Base-by-base conservation (phyloP, 2,888 invertebrate species). In the Panzeria rudis region DNA sequence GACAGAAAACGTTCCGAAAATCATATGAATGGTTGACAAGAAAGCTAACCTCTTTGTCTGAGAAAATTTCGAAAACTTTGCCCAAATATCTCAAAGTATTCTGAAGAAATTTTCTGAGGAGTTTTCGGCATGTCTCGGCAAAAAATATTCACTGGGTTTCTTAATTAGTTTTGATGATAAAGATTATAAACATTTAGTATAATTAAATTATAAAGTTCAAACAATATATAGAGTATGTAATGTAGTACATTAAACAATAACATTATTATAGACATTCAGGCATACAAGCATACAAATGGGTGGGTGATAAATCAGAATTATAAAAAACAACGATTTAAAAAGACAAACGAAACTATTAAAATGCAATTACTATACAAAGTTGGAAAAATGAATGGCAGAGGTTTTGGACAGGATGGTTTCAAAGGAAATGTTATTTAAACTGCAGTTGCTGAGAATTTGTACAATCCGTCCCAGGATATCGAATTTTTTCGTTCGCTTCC, bases 321-420 rank as follows among this genome's bases (percentile, higher is more conserved):
- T 38, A 23, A 72, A 35, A 72, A 69, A 56, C 56, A 50, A 71
- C 38, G 38, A 15, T 59, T 61, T 35, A 61, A 29, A 59, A 25
- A 78, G 7, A 29, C 47, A 76, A 64, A 64, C 38, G 56, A 82
- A 75, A 59, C 75, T 59, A 85, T 78, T 82, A 75, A 82, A 82
- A 75, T 78, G 47, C 29, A 81, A 75, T 84, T 85, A 85, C 62
- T 56, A 59, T 7, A 59, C 13, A 5, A 61, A n/a, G 56, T 68
- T 61, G 32, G 35, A 52, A 17, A 78, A 47, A 38, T 32, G 50
- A 50, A 81, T 69, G 71, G 44, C 35, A 83, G 62, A 5, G 17
- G 25, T 47, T 17, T 7, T 8, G 59, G n/a, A 72, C 17, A 64
- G 47, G 44, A 71, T 64, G 23, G 9, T 44, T 29, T 3, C 11